phyloP scores from a whole-genome alignment of 1,140 invertebrate genomes.

The Apis laboriosa region DNA sequence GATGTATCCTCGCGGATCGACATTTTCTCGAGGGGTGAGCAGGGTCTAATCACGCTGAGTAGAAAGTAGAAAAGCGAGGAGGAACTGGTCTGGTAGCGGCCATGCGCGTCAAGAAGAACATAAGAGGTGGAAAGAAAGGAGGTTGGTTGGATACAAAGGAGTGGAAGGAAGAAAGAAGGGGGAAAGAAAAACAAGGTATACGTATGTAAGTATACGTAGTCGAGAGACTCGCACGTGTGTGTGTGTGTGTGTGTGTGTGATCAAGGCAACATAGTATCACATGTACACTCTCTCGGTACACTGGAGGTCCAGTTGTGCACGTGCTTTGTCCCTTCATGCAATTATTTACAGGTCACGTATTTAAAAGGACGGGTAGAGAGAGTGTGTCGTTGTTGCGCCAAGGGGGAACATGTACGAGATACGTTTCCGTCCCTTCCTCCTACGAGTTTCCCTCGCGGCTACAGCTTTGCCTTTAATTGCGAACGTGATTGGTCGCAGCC shows the following conservation, averaged over 20 bases:
- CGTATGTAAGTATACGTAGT: background rate
- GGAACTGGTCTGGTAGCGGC: background rate
- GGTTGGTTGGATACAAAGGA: background rate
- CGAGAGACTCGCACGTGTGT: background rate
- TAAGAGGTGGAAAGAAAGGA: background rate
- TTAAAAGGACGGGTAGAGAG: constrained; percentile 67
- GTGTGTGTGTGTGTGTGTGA: constrained; percentile 21
- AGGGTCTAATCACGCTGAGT: constrained; percentile 52
- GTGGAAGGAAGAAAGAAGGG: constrained; percentile 15
- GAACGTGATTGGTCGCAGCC: constrained; percentile 69
- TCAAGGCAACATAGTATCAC: constrained; percentile 32
- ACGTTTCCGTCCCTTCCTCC: constrained; percentile 59
- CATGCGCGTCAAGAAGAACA: background rate
- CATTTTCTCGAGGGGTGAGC: constrained; percentile 30
- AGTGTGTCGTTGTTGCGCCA: constrained; percentile 54
- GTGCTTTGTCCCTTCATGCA: constrained; percentile 67
- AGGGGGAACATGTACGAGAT: constrained; percentile 59
- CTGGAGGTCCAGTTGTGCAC: constrained; percentile 54
- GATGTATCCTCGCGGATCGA: constrained; percentile 17
- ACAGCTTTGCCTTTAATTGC: constrained; percentile 69
- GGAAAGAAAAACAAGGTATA: background rate
- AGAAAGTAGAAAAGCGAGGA: constrained; percentile 5
- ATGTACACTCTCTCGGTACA: constrained; percentile 45
- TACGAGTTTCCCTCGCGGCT: constrained; percentile 61
- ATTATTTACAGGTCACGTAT: constrained; percentile 74